phyloP scores from a whole-genome alignment of 2,113 vertebrate genomes.

The Asarcornis scutulata region DNA sequence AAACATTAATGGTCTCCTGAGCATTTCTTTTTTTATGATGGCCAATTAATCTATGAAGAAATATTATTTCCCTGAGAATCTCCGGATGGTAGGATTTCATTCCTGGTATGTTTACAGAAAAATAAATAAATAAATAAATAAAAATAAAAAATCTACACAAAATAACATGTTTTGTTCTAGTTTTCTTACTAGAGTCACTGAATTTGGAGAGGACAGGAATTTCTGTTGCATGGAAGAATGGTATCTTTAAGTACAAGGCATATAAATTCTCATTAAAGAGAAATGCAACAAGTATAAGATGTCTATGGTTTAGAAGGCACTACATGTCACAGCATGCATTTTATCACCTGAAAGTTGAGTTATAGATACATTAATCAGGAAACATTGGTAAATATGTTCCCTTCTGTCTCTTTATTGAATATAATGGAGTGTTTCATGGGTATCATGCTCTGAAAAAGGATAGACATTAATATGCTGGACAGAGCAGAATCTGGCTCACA shows the following conservation, averaged over 20 bases:
- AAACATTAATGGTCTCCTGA: not conserved
- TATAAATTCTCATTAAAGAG: too few relatives aligned
- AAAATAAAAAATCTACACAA: not conserved
- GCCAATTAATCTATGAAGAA: not conserved
- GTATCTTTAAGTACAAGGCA: not conserved
- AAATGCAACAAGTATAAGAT: not conserved
- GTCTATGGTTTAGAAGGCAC: not conserved
- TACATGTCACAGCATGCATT: not conserved
- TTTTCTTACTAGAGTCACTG: not conserved
- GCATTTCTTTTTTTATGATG: not conserved
- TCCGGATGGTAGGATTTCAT: not conserved
- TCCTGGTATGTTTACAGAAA: not conserved
- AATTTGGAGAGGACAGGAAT: not conserved
- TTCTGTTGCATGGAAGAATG: not conserved
- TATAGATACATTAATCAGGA: not conserved
- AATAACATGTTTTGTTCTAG: not conserved
- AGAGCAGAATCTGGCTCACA: not conserved
- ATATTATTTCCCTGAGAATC: not conserved
- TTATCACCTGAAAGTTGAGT: not conserved
- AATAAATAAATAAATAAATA: too few relatives aligned
- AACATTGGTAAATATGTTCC: not conserved
- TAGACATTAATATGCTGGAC: not conserved
- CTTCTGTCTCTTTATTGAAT: not conserved
- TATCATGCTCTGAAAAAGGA: not conserved
- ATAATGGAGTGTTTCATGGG: not conserved